Evolutionary conservation across 2,797 vertebrate species (phyloP).

Genomic region (Sebastiscus tertius): DNA sequence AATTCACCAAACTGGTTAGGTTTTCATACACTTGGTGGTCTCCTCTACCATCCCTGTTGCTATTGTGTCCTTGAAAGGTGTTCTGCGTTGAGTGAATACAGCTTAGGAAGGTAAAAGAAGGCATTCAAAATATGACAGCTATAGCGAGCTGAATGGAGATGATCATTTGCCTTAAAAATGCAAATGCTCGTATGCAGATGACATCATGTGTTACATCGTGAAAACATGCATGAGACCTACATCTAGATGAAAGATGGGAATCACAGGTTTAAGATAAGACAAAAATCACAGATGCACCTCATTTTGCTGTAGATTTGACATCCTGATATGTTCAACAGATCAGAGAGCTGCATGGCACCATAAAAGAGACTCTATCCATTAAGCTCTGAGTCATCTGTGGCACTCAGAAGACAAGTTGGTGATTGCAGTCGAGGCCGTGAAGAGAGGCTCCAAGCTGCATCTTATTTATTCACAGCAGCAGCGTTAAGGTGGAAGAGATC

Average conservation of each 20-base stretch:
- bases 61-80: no score
- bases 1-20: no score
- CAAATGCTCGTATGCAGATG: not conserved
- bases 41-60: no score
- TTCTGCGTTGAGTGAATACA: no score
- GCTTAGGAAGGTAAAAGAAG: no score
- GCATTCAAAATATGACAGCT: no score
- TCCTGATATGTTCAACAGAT: not conserved
- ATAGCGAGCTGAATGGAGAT: no score
- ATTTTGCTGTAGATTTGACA: not conserved
- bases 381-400: slow-evolving; percentile 7
- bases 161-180: not conserved
- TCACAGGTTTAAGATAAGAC: not conserved
- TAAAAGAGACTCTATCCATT: not conserved
- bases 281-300: not conserved
- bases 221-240: not conserved
- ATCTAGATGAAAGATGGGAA: not conserved
- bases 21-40: no score
- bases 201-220: not conserved
- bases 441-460: slow-evolving; percentile 10
- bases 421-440: slow-evolving; percentile 23
- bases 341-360: not conserved
- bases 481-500: slow-evolving; percentile 7
- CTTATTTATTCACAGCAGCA: slow-evolving; percentile 35
- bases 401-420: slow-evolving; percentile 4